phyloP scores from a whole-genome alignment of 2,888 invertebrate genomes.

The Cataglyphis rosenhaueri region DNA sequence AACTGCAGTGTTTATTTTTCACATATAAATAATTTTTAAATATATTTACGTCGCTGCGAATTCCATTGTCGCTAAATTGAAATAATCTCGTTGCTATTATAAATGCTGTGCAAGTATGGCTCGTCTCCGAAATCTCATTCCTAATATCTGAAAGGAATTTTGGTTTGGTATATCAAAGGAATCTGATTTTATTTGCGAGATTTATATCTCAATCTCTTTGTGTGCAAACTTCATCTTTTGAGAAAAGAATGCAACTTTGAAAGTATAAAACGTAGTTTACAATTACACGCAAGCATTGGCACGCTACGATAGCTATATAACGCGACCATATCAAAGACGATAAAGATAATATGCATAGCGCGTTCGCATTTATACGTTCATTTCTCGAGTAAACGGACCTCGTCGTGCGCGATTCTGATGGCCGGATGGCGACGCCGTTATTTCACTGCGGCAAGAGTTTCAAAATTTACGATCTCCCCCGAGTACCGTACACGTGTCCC shows the following conservation, averaged over 20 bases:
- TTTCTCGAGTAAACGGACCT: constrained; percentile 62
- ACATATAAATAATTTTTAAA: not conserved
- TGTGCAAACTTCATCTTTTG: not conserved
- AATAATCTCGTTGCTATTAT: not conserved
- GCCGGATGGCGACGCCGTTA: constrained; percentile 43
- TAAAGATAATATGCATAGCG: constrained; percentile 22
- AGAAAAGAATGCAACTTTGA: not conserved
- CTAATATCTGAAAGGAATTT: no score
- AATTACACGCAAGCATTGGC: not conserved
- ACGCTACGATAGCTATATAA: not conserved
- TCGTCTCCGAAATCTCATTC: not conserved
- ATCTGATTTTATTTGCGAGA: not conserved
- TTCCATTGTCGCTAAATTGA: not conserved
- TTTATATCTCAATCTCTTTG: not conserved
- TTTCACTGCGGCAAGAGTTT: constrained; percentile 56
- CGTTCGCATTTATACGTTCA: constrained; percentile 21
- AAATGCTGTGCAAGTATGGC: not conserved
- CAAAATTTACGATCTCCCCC: constrained; percentile 58
- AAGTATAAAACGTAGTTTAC: not conserved
- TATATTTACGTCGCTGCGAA: not conserved
- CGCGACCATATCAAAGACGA: not conserved
- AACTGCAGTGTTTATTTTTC: not conserved
- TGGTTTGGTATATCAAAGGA: no score
- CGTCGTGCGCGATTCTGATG: constrained; percentile 55
- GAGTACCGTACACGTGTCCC: constrained; percentile 56